Evolutionary conservation across 2,888 invertebrate species (phyloP), one percentile per base, ranked within the genome.

Genomic region (Andricus quercusramuli): DNA sequence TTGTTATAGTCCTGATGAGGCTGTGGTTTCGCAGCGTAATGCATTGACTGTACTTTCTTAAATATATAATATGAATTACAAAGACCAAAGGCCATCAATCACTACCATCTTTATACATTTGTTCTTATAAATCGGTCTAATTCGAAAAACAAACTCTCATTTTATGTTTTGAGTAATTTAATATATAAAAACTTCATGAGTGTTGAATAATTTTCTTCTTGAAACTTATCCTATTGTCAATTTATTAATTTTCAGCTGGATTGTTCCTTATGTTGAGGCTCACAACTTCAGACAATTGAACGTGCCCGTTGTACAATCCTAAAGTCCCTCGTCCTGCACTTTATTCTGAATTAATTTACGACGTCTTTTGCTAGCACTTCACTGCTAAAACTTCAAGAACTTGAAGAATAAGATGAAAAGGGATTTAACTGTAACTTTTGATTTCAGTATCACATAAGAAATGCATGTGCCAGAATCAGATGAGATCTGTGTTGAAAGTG

Each of bases 261-360:
- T 20, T 51, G 29, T 51, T 51, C 29, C 70, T 51, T 32, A 70
- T n/a, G n/a, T 51, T 29, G 32, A 70, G 29, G n/a, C 17, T 70
- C 47, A 47, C 51, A 44, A 70, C 20, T 51, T 29, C 32, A 70
- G 29, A 70, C 51, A 51, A 70, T 70, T 51, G 32, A 25, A 70
- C 51, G 9, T 29, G n/a, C 70, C 20, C 51, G 29, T 70, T 51
- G 51, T 70, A 29, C 51, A 29, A 51, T 2, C 25, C 17, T 70
- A 32, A 51, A 70, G 51, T 51, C n/a, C 29, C 44, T 51, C 29
- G 4, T n/a, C 47, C 47, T 70, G 29, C 47, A 70, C 29, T 70
- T 29, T 11, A 51, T 70, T 47, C 29, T n/a, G 32, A 51, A 44
- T 51, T 70, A 70, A 70, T 70, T 47, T 44, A 70, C 29, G 4